Conservation (phyloP, 1,140 invertebrate species). For the Euglossa dilemma region DNA sequence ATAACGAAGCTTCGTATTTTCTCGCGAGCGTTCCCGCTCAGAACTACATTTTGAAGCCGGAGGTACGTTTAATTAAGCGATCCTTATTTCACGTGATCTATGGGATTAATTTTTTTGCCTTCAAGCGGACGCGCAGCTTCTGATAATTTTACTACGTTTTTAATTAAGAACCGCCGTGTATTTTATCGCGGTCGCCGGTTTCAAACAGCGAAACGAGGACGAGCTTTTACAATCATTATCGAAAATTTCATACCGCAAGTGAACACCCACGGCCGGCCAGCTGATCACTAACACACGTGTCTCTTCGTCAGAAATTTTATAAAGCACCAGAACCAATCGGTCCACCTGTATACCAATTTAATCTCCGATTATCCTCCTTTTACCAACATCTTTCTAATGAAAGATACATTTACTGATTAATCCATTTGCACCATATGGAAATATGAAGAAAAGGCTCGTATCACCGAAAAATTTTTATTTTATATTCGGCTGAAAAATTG, state of each 20-base stretch:
- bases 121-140: not conserved
- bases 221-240: not conserved
- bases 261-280: not conserved
- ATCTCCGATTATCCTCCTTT: too few relatives aligned
- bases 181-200: not conserved
- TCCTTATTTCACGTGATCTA: not conserved
- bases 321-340: too few relatives aligned
- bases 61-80: slow-evolving; percentile 5
- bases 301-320: too few relatives aligned
- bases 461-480: too few relatives aligned
- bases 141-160: slow-evolving; percentile 14
- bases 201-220: not conserved
- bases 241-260: not conserved
- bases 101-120: not conserved
- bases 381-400: too few relatives aligned
- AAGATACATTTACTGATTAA: too few relatives aligned
- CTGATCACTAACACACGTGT: not conserved
- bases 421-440: too few relatives aligned
- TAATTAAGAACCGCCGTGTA: not conserved
- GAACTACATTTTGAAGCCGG: not conserved
- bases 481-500: too few relatives aligned
- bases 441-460: too few relatives aligned
- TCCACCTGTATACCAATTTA: too few relatives aligned
- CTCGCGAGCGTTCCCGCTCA: not conserved
- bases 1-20: not conserved